Conservation (phyloP, 2,113 vertebrate genomes). For the Polyodon spathula region DNA sequence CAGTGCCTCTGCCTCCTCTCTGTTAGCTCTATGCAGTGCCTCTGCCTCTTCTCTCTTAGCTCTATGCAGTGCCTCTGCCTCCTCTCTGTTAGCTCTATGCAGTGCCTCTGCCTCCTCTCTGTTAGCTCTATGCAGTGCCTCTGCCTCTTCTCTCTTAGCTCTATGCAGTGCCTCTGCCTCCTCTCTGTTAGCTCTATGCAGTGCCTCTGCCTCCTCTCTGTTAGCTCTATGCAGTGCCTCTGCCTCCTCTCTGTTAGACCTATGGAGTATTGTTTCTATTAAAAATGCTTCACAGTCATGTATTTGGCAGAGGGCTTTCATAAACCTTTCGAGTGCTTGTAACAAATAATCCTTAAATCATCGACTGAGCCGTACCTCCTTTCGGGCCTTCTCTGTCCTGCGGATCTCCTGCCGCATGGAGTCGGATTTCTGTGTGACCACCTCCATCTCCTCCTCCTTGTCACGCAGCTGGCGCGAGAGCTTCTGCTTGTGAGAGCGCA, state of each 20-base stretch:
- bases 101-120: not conserved
- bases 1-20: not conserved
- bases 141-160: not conserved
- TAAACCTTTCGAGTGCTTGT: constrained; percentile 6
- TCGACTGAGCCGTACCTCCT: constrained; percentile 62
- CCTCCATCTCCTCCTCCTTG: constrained; percentile 87
- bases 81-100: not conserved
- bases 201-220: not conserved
- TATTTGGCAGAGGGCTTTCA: not conserved
- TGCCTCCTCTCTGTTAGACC: not conserved
- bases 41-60: not conserved
- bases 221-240: not conserved
- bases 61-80: not conserved
- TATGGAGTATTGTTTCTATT: not conserved
- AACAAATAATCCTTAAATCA: not conserved
- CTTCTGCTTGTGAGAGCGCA: constrained; percentile 82
- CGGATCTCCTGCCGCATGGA: constrained; percentile 76
- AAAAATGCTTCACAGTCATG: constrained; percentile 8
- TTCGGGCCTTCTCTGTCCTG: constrained; percentile 76
- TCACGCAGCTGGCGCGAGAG: constrained; percentile 81
- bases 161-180: constrained; percentile 1
- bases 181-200: not conserved
- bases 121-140: not conserved
- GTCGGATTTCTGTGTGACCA: constrained; percentile 76
- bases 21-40: not conserved